Evolutionary conservation across 2,888 invertebrate species (phyloP).

Genomic region (Megamerina dolium): DNA sequence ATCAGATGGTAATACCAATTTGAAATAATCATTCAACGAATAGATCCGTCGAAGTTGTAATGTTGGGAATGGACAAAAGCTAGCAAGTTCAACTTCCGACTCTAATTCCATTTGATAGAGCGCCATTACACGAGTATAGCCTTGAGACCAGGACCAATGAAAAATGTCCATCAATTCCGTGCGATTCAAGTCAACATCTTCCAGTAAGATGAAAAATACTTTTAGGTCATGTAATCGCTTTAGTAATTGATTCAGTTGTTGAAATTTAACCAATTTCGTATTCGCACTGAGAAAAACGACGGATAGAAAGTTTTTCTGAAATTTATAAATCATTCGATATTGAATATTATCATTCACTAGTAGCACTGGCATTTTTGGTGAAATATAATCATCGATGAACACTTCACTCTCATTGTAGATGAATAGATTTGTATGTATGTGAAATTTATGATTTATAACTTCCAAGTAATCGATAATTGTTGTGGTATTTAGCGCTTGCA

Average conservation of each 20-base stretch:
- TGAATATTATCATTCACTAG: neutral
- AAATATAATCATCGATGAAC: neutral
- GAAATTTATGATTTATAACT: neutral
- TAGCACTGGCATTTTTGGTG: neutral
- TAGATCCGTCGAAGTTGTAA: neutral
- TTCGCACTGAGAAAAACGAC: neutral
- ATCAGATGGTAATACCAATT: neutral
- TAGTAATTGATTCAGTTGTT: neutral
- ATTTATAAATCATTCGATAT: neutral
- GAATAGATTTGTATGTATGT: neutral
- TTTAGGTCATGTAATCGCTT: neutral
- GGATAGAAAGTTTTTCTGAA: neutral
- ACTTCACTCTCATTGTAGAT: neutral
- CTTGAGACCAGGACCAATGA: slow-evolving; percentile 1
- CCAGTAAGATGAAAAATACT: neutral
- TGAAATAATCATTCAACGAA: neutral
- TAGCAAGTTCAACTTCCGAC: neutral
- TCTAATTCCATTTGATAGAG: neutral
- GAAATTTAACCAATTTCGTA: neutral
- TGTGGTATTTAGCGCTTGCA: too few species aligned
- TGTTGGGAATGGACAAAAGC: too few species aligned
- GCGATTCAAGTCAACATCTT: neutral
- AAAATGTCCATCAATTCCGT: neutral
- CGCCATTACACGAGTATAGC: neutral
- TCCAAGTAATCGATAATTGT: neutral